Conservation (phyloP, 2,888 invertebrate genomes). For the Gandaritis pyraliata region DNA sequence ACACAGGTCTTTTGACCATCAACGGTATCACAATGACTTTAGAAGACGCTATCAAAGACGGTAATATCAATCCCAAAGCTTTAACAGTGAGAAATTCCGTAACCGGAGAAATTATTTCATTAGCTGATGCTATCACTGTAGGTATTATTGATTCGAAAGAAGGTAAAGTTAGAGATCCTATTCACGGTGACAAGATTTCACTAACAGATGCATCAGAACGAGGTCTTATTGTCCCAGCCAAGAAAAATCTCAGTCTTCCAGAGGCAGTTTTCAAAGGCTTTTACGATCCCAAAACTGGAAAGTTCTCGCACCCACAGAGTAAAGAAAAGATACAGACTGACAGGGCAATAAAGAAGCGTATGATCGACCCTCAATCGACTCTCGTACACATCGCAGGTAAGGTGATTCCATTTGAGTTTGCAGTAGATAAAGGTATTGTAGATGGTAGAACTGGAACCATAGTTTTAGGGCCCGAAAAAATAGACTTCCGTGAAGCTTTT, state of each 20-base stretch:
- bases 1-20: slow-evolving; percentile 88
- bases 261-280: slow-evolving; percentile 97
- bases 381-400: slow-evolving; percentile 92
- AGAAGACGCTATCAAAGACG: slow-evolving; percentile 89
- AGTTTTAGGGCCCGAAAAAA: slow-evolving; percentile 84
- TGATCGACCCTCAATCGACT: slow-evolving; percentile 94
- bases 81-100: slow-evolving; percentile 92
- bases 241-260: slow-evolving; percentile 92
- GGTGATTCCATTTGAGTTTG: slow-evolving; percentile 92
- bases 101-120: slow-evolving; percentile 90
- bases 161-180: slow-evolving; percentile 91
- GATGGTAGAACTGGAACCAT: slow-evolving; percentile 90
- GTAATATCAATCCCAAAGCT: slow-evolving; percentile 90
- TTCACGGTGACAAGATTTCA: slow-evolving; percentile 89
- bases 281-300: slow-evolving; percentile 93
- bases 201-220: slow-evolving; percentile 93
- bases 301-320: slow-evolving; percentile 91
- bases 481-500: slow-evolving; percentile 93
- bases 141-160: slow-evolving; percentile 91
- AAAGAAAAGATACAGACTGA: slow-evolving; percentile 91
- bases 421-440: slow-evolving; percentile 90
- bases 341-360: slow-evolving; percentile 92
- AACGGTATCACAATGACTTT: slow-evolving; percentile 88
- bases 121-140: slow-evolving; percentile 90
- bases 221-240: slow-evolving; percentile 92